These are phyloP conservation scores for Apteryx owenii DNA, from an alignment of 2,113 vertebrate genomes.

Conservation along the genomic window DNA sequence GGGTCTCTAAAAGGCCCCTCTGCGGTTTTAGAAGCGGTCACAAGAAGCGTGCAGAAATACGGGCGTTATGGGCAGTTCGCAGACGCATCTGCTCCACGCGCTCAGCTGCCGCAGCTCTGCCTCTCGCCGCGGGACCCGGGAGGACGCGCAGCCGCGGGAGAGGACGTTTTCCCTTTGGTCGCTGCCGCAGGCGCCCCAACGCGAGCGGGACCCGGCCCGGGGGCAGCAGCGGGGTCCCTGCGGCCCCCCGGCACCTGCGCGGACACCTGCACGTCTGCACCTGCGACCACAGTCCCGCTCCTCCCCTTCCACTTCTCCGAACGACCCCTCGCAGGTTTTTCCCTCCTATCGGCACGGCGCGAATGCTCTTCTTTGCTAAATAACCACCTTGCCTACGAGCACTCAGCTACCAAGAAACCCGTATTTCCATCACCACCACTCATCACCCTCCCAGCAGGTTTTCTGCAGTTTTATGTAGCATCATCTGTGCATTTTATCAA, in stretches of 20 bases:
- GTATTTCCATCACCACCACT: rapidly evolving
- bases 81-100: neutral
- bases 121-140: no score
- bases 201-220: no score
- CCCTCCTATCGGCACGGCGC: neutral
- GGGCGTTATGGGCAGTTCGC: neutral
- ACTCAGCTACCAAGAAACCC: neutral
- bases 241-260: neutral
- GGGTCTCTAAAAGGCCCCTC: neutral
- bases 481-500: rapidly evolving
- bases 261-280: no score
- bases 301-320: neutral
- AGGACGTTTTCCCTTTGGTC: no score
- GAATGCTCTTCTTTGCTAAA: neutral
- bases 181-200: no score
- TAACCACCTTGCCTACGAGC: rapidly evolving
- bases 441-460: neutral
- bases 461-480: rapidly evolving
- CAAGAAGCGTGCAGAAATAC: neutral
- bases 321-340: rapidly evolving
- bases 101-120: neutral
- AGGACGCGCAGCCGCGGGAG: neutral
- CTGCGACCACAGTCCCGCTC: neutral
- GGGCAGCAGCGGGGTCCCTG: no score
- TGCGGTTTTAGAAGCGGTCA: neutral